Base-by-base conservation (phyloP, 2,888 invertebrate species). In the Megastigmus dorsalis region DNA sequence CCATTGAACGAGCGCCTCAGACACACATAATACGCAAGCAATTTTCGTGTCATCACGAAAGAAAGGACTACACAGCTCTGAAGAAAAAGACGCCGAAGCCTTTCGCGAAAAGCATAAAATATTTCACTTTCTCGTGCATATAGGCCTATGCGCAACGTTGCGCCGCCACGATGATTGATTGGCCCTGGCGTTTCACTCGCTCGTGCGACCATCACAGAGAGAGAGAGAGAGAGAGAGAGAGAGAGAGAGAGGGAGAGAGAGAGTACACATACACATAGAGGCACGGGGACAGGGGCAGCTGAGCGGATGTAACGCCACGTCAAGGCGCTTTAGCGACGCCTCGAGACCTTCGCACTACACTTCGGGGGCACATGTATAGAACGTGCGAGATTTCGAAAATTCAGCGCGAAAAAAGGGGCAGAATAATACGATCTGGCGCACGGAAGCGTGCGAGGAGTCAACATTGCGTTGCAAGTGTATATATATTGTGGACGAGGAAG, bases 241-340 rank as follows among this genome's bases (percentile, higher is more conserved):
- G n/a, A n/a, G n/a, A n/a, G n/a, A n/a, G n/a, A n/a, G n/a, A n/a
- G n/a, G n/a, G n/a, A n/a, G n/a, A n/a, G n/a, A n/a, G n/a, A n/a
- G n/a, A n/a, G n/a, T n/a, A n/a, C n/a, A n/a, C n/a, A n/a, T n/a
- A n/a, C n/a, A n/a, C n/a, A n/a, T n/a, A n/a, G n/a, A n/a, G n/a
- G n/a, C n/a, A n/a, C n/a, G n/a, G n/a, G n/a, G n/a, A n/a, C n/a
- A 26, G 59, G 26, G 74, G 78, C 84, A 84, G 84, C 84, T 84
- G 84, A 81, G 48, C 82, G 81, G 75, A 75, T 75, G 72, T 72
- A 63, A 72, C 67, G 72, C 41, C 50, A 55, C 33, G 66, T 72
- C 63, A 63, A 54, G 30, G n/a, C 38, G 59, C n/a, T 72, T 74
- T 70, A 50, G 55, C 36, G 38, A 62, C 66, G 60, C 63, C 23